phyloP scores from a whole-genome alignment of 2,888 invertebrate genomes.

The Tetragnatha montana region DNA sequence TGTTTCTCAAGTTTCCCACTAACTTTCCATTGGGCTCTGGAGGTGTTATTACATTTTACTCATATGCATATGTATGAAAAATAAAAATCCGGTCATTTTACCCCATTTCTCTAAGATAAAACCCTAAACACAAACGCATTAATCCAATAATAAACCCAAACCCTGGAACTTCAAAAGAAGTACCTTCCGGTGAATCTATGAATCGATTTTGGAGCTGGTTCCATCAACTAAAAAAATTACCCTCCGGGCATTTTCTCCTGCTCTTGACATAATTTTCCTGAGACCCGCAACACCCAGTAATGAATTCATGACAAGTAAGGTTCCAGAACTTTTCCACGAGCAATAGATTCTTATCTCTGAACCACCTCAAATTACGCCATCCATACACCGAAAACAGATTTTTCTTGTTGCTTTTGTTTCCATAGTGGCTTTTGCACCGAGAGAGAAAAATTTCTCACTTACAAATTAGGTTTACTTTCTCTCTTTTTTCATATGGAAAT shows the following conservation, averaged over 20 bases:
- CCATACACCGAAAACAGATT: constrained; percentile 1
- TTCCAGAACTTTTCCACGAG: constrained; percentile 32
- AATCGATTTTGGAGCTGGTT: constrained; percentile 30
- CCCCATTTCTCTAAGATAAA: not conserved
- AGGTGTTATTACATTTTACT: not conserved
- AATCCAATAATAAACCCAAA: constrained; percentile 38
- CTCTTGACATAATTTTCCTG: constrained; percentile 39
- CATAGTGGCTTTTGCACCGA: not conserved
- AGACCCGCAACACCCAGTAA: constrained; percentile 14
- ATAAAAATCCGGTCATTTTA: not conserved
- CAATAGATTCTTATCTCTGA: constrained; percentile 53
- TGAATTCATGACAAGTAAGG: constrained; percentile 44
- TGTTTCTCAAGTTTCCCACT: not conserved
- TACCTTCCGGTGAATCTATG: constrained; percentile 6
- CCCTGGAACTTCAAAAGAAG: not conserved
- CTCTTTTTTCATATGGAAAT: constrained; percentile 40
- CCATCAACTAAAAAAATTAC: constrained; percentile 14
- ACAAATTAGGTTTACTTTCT: constrained; percentile 42
- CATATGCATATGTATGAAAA: not conserved
- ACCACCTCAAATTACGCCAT: constrained; percentile 41
- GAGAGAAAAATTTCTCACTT: constrained; percentile 10
- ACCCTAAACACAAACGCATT: not conserved
- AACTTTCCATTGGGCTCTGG: not conserved
- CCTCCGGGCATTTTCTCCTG: constrained; percentile 17
- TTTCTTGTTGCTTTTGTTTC: not conserved